Evolutionary conservation across 1,140 invertebrate species (phyloP).

Genomic region (Brachionus manjavacas): DNA sequence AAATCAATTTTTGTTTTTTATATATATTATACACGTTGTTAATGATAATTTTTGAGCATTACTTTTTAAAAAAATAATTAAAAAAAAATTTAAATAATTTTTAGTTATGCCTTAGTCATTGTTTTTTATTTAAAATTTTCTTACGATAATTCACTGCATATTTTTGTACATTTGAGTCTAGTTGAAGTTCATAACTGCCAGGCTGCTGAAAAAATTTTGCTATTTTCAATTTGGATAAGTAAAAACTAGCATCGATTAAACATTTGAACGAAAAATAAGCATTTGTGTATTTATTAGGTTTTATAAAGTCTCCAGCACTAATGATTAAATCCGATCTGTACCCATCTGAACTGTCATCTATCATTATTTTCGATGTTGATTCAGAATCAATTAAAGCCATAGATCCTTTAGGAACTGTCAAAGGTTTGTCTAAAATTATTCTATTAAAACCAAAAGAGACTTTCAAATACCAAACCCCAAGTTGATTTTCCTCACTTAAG

Average conservation of each 20-base stretch:
- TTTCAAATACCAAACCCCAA: not conserved
- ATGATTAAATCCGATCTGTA: not conserved
- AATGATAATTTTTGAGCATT: too few relatives aligned
- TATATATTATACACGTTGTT: too few relatives aligned
- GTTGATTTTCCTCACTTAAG: not conserved
- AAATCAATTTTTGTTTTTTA: too few relatives aligned
- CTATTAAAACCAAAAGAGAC: not conserved
- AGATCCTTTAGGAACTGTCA: not conserved
- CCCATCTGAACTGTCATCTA: not conserved
- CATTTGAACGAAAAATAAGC: not conserved
- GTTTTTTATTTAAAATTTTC: not conserved
- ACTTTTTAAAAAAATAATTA: too few relatives aligned
- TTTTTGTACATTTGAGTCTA: not conserved
- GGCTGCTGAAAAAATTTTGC: not conserved
- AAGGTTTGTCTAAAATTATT: not conserved
- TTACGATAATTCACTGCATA: not conserved
- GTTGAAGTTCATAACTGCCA: not conserved
- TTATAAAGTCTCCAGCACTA: not conserved
- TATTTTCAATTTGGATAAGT: not conserved
- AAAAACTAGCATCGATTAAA: not conserved
- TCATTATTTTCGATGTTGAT: not conserved
- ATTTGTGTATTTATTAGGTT: not conserved
- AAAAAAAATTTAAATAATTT: too few relatives aligned
- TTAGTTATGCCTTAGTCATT: too few relatives aligned
- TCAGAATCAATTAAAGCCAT: not conserved